A percentile compares a stretch with the other conserved stretches of the same genome.
These are phyloP conservation scores for Nannoperca australis DNA, from an alignment of 2,797 vertebrate species.

Conservation along the genomic window DNA sequence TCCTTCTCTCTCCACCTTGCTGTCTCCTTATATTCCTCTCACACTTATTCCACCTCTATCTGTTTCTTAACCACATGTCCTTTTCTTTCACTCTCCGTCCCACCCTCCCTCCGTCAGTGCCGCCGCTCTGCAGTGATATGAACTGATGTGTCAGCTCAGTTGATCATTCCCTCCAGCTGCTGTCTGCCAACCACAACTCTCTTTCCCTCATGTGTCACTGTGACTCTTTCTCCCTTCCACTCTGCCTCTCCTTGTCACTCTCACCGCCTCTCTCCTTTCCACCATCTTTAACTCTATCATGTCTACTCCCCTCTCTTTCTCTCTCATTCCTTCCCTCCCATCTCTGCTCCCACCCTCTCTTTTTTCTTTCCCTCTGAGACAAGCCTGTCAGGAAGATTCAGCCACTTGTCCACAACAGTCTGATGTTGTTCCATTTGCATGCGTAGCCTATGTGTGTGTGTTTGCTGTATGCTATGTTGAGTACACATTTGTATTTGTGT, in stretches of 20 bases:
- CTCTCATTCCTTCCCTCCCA: slow-evolving; percentile 38
- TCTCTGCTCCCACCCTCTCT: slow-evolving; percentile 57
- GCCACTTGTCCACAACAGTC: slow-evolving; percentile 65
- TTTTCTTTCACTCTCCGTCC: slow-evolving; percentile 45
- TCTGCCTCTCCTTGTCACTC: slow-evolving; percentile 72
- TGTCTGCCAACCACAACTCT: slow-evolving; percentile 76
- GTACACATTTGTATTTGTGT: slow-evolving; percentile 32
- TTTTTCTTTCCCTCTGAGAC: slow-evolving; percentile 62
- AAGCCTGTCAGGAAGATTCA: slow-evolving; percentile 75
- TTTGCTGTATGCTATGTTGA: slow-evolving; percentile 36
- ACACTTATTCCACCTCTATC: slow-evolving; percentile 44
- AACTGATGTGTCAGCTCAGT: slow-evolving; percentile 81
- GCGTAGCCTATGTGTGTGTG: slow-evolving; percentile 11
- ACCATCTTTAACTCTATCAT: slow-evolving; percentile 69
- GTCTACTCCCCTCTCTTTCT: slow-evolving; percentile 50
- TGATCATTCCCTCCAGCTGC: slow-evolving; percentile 83
- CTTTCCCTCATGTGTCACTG: slow-evolving; percentile 67
- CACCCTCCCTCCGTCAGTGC: slow-evolving; percentile 68
- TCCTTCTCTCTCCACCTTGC: slow-evolving; percentile 33
- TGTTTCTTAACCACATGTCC: slow-evolving; percentile 54
- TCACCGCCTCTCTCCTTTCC: slow-evolving; percentile 51
- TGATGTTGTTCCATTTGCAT: slow-evolving; percentile 56
- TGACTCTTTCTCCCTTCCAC: slow-evolving; percentile 60
- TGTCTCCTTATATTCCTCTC: slow-evolving; percentile 44
- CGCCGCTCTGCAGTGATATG: slow-evolving; percentile 66